Evolutionary conservation across 2,113 vertebrate species (phyloP), one percentile per base, ranked within the genome.

Genomic region (Leuciscus idus): DNA sequence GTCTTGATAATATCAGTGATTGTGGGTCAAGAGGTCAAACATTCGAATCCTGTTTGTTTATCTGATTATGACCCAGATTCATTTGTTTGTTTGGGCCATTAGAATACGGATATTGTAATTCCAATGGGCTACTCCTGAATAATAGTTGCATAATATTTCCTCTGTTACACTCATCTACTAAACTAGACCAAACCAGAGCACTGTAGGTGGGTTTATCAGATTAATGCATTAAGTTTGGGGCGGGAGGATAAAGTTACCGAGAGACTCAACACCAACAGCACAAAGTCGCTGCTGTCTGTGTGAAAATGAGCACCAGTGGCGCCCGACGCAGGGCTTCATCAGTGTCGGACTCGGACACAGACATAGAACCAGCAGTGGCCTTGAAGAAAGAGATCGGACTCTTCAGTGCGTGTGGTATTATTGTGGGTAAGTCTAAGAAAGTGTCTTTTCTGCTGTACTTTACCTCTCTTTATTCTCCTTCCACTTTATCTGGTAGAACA

Each of bases 361-460:
- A 77, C 39, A 43, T 68, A 5, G 66, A 77, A 43, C 76, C 92
- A 7, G 93, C 90, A 0, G 96, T 97, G n/a, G 93, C 93, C n/a
- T 92, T 97, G 86, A 96, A 96, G 89, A 96, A 97, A 62, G 93
- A 96, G 88, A 97, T 97, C 7, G 96, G 96, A 72, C 92, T 97
- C 21, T 87, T 95, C 73, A 96, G 96, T 81, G 96, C 94, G 12
- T 97, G 96, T 85, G 95, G 94, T 17, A 96, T 97, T 79, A 96
- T 96, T 23, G 93, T 97, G 33, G 96, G 96, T 96, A 70, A 96
- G 96, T 89, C 1, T 76, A 57, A 57, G 6, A 57, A 57, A 57
- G 19, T 21, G 26, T 7, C 11, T 11, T 72, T 43, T 8, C n/a
- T 57, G 8, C 4, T 28, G 30, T 55, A 28, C 30, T 15, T 28